Evolutionary conservation across 2,888 invertebrate species (phyloP).

Genomic region (Limnephilus lunatus): DNA sequence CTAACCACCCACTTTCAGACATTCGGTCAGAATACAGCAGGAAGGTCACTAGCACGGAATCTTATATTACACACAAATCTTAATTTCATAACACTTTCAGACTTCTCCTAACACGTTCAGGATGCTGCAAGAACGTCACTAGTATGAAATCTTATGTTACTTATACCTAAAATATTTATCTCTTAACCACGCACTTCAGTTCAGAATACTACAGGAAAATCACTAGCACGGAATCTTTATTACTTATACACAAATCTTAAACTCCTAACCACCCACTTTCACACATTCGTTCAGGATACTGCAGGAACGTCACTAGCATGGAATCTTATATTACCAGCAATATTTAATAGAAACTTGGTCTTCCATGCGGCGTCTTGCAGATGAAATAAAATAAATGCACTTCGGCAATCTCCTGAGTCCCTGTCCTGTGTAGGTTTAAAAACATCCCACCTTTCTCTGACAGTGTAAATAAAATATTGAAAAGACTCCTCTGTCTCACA

Average conservation of each 20-base stretch:
- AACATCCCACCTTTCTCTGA: background rate
- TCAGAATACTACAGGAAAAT: too few relatives aligned
- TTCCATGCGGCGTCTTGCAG: background rate
- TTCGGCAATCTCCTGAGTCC: background rate
- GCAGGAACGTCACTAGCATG: background rate
- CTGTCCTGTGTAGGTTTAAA: background rate
- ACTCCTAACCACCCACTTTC: background rate
- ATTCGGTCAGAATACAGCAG: too few relatives aligned
- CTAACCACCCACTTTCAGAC: too few relatives aligned
- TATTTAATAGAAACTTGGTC: background rate
- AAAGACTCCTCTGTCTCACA: background rate
- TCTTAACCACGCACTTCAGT: too few relatives aligned
- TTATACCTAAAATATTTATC: too few relatives aligned
- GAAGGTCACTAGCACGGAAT: too few relatives aligned
- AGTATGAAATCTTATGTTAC: background rate
- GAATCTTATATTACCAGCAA: background rate
- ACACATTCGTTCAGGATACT: background rate
- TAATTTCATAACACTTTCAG: background rate
- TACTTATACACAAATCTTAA: too few relatives aligned
- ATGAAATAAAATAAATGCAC: background rate
- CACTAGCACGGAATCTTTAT: too few relatives aligned
- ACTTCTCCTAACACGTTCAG: background rate
- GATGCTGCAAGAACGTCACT: background rate
- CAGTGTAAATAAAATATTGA: background rate
- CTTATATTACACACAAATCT: background rate